phyloP scores from a whole-genome alignment of 1,140 invertebrate species.

The Araneus ventricosus region DNA sequence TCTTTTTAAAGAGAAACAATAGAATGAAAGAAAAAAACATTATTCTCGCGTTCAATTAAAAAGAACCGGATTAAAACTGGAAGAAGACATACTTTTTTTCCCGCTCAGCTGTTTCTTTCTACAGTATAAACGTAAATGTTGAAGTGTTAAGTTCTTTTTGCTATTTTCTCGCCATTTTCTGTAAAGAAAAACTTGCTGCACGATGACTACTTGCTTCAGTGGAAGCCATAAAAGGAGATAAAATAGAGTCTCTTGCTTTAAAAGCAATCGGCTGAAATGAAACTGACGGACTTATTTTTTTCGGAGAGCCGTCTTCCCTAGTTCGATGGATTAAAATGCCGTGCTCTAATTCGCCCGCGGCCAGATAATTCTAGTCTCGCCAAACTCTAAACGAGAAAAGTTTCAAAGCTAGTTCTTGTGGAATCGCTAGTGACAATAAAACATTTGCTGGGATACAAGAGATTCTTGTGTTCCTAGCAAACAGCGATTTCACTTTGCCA shows the following conservation, averaged over 20 bases:
- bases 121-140: conserved; percentile 30
- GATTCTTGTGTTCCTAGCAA: background rate
- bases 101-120: background rate
- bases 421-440: background rate
- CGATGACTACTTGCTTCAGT: conserved; percentile 2
- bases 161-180: conserved; percentile 2
- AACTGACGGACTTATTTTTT: conserved; percentile 14
- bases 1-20: background rate
- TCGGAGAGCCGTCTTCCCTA: background rate
- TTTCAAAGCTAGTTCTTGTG: background rate
- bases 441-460: background rate
- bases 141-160: conserved; percentile 35
- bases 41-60: background rate
- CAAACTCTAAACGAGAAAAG: conserved; percentile 34
- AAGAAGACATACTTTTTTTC: background rate
- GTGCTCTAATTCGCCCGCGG: conserved; percentile 9
- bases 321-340: conserved; percentile 34
- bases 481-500: background rate
- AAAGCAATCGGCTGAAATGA: conserved; percentile 44
- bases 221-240: conserved; percentile 1
- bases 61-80: conserved; percentile 2
- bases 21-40: background rate
- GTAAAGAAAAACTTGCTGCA: background rate
- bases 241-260: background rate
- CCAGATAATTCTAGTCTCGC: background rate